Evolutionary conservation across 1,140 invertebrate species (phyloP).

Genomic region (Brachionus asplanchnoidis): DNA sequence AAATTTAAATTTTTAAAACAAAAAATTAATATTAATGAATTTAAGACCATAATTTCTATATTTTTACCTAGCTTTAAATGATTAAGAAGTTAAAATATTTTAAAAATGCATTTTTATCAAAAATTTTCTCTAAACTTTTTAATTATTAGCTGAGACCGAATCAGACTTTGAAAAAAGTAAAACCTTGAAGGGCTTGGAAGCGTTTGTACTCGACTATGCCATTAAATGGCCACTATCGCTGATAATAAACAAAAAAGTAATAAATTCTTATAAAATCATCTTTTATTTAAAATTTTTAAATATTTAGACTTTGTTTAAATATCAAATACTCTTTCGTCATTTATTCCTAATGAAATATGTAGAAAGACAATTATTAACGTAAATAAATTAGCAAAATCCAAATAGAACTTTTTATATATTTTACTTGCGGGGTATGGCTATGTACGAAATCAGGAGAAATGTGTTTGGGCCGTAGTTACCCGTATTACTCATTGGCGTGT

Average conservation of each 20-base stretch:
- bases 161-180: slow-evolving; percentile 49
- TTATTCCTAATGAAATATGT: slow-evolving; percentile 70
- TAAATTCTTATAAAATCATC: not conserved
- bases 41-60: too few species aligned
- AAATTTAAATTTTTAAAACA: too few species aligned
- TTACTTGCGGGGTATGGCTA: slow-evolving; percentile 70
- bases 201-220: slow-evolving; percentile 85
- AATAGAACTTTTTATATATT: not conserved
- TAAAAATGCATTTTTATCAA: too few species aligned
- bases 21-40: too few species aligned
- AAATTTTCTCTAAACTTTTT: not conserved
- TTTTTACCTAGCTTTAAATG: too few species aligned
- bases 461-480: slow-evolving; percentile 67
- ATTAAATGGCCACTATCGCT: slow-evolving; percentile 92
- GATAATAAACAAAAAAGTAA: slow-evolving; percentile 75
- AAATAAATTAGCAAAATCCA: not conserved
- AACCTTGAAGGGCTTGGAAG: slow-evolving; percentile 73
- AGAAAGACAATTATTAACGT: slow-evolving; percentile 58
- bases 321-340: slow-evolving; percentile 93
- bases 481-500: slow-evolving; percentile 67
- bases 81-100: too few species aligned
- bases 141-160: slow-evolving; percentile 43
- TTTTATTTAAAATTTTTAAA: slow-evolving; percentile 41
- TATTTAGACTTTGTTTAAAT: slow-evolving; percentile 71
- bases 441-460: slow-evolving; percentile 85